Base-by-base conservation (phyloP, 2,888 invertebrate species). In the Drosophila anomelani region DNA sequence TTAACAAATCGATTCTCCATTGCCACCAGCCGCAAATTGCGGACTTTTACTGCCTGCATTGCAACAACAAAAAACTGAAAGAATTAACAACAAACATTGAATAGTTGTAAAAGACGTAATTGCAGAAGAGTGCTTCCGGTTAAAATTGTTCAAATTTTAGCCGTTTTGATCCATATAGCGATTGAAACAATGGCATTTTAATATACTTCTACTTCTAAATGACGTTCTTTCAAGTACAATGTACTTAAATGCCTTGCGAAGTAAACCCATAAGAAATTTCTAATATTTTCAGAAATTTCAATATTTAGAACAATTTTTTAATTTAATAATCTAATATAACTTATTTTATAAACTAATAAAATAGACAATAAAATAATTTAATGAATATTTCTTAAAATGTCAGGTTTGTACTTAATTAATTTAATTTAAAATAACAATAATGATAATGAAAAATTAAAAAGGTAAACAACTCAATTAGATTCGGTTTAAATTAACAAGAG, bases 1-100 rank as follows among this genome's bases (percentile, higher is more conserved):
- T 51, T 51, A 51, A 51, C 51, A 34, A 51, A 51, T 51, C 51
- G 51, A 51, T 51, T 51, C 34, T 20, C 34, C 34, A 51, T 34
- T 34, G 20, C 51, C 51, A 51, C 51, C 5, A 34, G 34, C 51
- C 51, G 15, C 34, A 51, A 51, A 51, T 51, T 51, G 51, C 20
- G 8, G 32, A 2, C 32, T 20, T 32, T 49, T 20, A 8, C 29
- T 34, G 51, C 13, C 13, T 34, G 20, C 13, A 15, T 51, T 51
- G 15, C 20, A 29, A 32, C 12, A 51, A 51, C 20, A 5, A 8
- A 34, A 13, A 51, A 51, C 49, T 51, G 13, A 9, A 15, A 15
- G 9, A 51, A 15, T 20, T 20, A 15, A 34, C 51, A 51, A 34
- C 17, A 51, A 51, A 34, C 20, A 20, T 15, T 17, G 7, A 17